These are phyloP conservation scores for Machimus rusticus DNA, from an alignment of 2,888 invertebrate genomes.

Conservation along the genomic window DNA sequence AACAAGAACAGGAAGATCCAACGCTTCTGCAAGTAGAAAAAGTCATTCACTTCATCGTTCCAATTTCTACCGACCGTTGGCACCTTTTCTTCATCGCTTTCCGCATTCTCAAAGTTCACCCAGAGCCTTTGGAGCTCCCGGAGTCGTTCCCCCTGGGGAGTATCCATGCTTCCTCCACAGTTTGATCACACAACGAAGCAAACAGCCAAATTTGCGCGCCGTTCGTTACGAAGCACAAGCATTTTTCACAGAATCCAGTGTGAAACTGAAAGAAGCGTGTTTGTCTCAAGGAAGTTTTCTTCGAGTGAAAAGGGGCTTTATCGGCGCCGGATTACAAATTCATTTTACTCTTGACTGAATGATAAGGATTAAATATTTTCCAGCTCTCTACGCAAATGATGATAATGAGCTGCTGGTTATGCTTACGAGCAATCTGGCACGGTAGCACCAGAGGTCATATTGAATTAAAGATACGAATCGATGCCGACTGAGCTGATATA, in stretches of 20 bases:
- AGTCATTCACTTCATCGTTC: neutral
- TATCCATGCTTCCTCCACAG: neutral
- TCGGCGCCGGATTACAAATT: neutral
- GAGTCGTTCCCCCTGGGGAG: neutral
- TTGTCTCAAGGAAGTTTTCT: neutral
- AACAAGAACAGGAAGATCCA: conserved; percentile 58
- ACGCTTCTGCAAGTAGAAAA: conserved; percentile 53
- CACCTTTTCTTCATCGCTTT: conserved; percentile 31
- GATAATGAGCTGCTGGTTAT: neutral
- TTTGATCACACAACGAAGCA: neutral
- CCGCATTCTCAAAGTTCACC: conserved; percentile 30
- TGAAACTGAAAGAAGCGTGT: neutral
- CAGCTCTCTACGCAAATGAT: neutral
- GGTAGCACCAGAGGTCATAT: neutral
- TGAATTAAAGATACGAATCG: neutral
- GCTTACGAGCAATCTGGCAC: neutral
- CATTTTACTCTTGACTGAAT: neutral
- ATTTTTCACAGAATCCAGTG: neutral
- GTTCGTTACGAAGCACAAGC: neutral
- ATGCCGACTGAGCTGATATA: neutral
- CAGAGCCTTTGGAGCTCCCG: conserved; percentile 24
- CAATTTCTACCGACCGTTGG: neutral
- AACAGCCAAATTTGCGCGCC: neutral
- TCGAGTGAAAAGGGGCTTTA: neutral
- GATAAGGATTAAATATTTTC: conserved; percentile 1